These are phyloP conservation scores for Anolis carolinensis DNA, from an alignment of 2,113 vertebrate genomes.

Conservation along the genomic window DNA sequence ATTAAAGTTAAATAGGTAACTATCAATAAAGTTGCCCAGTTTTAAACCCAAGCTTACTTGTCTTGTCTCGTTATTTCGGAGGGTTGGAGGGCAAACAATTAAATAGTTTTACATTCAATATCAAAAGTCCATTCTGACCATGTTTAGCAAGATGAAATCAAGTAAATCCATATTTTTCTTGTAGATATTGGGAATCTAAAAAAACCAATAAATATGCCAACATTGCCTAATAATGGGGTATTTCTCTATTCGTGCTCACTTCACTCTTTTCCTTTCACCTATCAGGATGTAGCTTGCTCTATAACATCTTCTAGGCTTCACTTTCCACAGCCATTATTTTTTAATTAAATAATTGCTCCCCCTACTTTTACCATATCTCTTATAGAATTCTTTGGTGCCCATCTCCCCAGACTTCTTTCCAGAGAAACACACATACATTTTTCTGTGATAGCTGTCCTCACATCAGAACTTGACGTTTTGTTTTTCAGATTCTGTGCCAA, in stretches of 20 bases:
- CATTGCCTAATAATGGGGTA: neutral
- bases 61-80: too few relatives aligned
- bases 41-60: too few relatives aligned
- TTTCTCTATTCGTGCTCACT: neutral
- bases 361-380: neutral
- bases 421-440: slow-evolving; percentile 80
- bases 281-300: neutral
- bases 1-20: too few relatives aligned
- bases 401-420: neutral
- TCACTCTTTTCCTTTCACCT: neutral
- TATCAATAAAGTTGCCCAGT: too few relatives aligned
- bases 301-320: neutral
- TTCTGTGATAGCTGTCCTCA: slow-evolving; percentile 93
- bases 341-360: neutral
- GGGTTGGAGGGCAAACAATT: too few relatives aligned
- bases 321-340: neutral
- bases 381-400: neutral
- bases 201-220: neutral
- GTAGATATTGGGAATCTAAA: neutral
- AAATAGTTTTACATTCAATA: neutral
- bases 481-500: slow-evolving; percentile 98
- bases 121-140: neutral
- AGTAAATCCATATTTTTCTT: neutral
- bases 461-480: slow-evolving; percentile 91
- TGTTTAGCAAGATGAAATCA: neutral